Evolutionary conservation across 2,888 invertebrate species (phyloP), one percentile per base, ranked within the genome.

Genomic region (Hecatera dysodea): DNA sequence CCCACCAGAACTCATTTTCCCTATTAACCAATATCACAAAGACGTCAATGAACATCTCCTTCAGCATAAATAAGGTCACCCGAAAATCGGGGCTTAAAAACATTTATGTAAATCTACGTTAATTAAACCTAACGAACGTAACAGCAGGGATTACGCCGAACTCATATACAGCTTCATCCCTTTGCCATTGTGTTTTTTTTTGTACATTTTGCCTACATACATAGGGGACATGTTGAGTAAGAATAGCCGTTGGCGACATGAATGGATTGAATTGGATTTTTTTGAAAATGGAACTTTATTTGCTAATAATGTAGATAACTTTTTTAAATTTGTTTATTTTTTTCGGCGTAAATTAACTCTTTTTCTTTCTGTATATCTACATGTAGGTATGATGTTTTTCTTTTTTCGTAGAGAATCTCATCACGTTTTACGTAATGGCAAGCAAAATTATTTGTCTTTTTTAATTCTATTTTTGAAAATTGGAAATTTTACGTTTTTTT

Each of bases 61-160:
- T 56, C 8, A 22, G 17, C 15, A 56, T 36, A 86, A 78, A 56
- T 36, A 86, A 78, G 83, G 85, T 86, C 76, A 77, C 66, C 48
- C 65, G 78, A 81, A 75, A 72, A 68, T 75, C 67, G 79, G 64
- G 78, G 90, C 88, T 90, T 90, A 89, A 88, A 89, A 89, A 87
- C 87, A 87, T 90, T 90, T 90, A 91, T 90, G 91, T 87, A 91
- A 91, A 92, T 91, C 89, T 86, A 82, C 75, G 85, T 92, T 92
- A 91, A 91, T 93, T 92, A 90, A 86, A 85, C 84, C 87, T 92
- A 91, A 92, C 92, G 91, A 92, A 90, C 90, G 84, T 82, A 83
- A 86, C 83, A 76, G 81, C 78, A 75, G 67, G 88, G 90, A 87
- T 90, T 90, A 90, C 81, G 61, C 65, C 83, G 77, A 78, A 83